These are phyloP conservation scores for Anseranas semipalmata DNA, from an alignment of 2,113 vertebrate genomes.

Conservation along the genomic window DNA sequence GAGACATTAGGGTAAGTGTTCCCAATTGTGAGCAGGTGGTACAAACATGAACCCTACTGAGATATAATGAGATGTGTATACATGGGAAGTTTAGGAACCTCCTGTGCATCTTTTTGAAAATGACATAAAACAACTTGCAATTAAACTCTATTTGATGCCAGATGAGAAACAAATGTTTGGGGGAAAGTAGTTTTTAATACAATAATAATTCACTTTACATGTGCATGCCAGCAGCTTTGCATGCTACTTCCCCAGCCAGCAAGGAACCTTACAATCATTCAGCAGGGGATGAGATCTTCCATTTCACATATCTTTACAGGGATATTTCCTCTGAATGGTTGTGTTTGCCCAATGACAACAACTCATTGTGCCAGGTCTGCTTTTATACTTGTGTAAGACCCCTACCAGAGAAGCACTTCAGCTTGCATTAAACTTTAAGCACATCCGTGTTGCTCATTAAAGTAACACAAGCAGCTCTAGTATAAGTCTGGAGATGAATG, in stretches of 20 bases:
- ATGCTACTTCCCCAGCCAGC: constrained; percentile 52
- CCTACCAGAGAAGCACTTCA: background rate
- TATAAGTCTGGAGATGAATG: background rate
- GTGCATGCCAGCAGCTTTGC: constrained; percentile 70
- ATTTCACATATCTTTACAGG: constrained; percentile 4
- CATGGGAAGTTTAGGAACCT: constrained; percentile 77
- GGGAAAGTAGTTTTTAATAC: constrained; percentile 76
- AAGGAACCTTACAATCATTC: constrained; percentile 52
- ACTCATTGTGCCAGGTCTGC: background rate
- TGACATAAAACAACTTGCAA: constrained; percentile 80
- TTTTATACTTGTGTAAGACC: background rate
- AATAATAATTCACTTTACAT: constrained; percentile 79
- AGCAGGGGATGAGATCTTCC: constrained; percentile 34
- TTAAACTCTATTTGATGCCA: constrained; percentile 82
- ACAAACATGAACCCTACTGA: constrained; percentile 76
- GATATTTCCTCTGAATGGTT: constrained; percentile 6
- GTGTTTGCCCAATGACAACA: background rate
- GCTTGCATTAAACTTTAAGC: background rate
- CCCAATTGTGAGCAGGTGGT: constrained; percentile 77
- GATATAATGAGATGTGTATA: constrained; percentile 83
- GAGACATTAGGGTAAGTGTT: constrained; percentile 66
- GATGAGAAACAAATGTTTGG: constrained; percentile 81
- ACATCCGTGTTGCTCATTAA: background rate
- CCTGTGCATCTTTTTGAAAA: constrained; percentile 80
- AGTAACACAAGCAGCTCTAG: background rate